Percentiles rank a stretch among this genome's conserved stretches.
Evolutionary conservation across 2,113 vertebrate species (phyloP).

Genomic region (Orientallactaga bullata): DNA sequence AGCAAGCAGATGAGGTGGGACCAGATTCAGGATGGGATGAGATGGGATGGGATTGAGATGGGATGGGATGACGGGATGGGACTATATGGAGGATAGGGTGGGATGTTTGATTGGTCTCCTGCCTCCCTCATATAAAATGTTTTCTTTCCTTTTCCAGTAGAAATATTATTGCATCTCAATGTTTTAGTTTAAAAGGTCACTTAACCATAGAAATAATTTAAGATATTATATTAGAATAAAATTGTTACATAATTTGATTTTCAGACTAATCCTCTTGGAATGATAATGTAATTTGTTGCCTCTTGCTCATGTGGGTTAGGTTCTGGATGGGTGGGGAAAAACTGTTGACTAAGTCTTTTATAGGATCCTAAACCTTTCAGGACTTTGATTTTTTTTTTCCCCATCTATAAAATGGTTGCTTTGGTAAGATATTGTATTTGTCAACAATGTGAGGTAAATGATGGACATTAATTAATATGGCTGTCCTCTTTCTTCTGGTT

Average conservation of each 20-base stretch:
- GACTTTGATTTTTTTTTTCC: not conserved
- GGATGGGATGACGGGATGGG: not conserved
- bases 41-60: not conserved
- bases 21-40: no score
- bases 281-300: not conserved
- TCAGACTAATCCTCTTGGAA: not conserved
- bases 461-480: not conserved
- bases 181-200: not conserved
- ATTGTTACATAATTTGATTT: not conserved
- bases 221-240: not conserved
- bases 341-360: not conserved
- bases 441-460: not conserved
- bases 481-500: not conserved
- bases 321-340: not conserved
- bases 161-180: not conserved
- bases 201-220: slow-evolving; percentile 7
- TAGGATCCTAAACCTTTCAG: not conserved
- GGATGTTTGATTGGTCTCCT: not conserved
- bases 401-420: slow-evolving; percentile 19
- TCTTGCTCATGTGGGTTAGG: not conserved
- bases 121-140: not conserved
- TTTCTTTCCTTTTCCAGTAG: not conserved
- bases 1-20: not conserved
- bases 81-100: not conserved
- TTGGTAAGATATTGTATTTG: not conserved